These are phyloP conservation scores for Macaca mulatta DNA, from an alignment of 2,113 vertebrate species.

Conservation along the genomic window DNA sequence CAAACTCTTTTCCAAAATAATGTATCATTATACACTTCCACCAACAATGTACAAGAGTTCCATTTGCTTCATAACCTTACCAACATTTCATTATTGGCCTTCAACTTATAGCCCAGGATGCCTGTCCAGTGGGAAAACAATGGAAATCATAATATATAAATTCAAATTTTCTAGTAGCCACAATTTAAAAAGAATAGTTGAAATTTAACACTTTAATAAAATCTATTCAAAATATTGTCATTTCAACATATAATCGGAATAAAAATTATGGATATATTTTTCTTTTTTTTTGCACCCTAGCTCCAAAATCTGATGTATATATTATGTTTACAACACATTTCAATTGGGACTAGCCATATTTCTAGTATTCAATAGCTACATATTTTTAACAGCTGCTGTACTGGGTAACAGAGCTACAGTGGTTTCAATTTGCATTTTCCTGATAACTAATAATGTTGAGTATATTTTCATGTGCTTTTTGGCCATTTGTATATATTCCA, in stretches of 20 bases:
- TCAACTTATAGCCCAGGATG: neutral
- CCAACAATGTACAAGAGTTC: neutral
- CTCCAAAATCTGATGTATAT: neutral
- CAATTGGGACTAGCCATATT: neutral
- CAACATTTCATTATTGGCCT: neutral
- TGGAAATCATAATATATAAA: neutral
- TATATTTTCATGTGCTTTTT: neutral
- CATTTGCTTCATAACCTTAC: neutral
- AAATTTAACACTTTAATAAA: conserved; percentile 18
- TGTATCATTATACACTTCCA: neutral
- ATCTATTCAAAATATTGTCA: neutral
- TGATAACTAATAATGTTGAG: neutral
- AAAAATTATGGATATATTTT: neutral
- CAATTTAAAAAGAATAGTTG: neutral
- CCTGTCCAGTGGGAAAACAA: neutral
- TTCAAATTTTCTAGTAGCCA: neutral
- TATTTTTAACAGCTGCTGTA: neutral
- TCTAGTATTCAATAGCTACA: neutral
- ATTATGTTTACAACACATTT: neutral
- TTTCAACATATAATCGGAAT: neutral
- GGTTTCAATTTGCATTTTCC: neutral
- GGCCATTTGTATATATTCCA: neutral
- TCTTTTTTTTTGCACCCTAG: neutral
- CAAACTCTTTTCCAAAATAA: neutral
- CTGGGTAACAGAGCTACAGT: neutral